Base-by-base conservation (phyloP, 2,113 vertebrate genomes). In the Scytalopus superciliaris region DNA sequence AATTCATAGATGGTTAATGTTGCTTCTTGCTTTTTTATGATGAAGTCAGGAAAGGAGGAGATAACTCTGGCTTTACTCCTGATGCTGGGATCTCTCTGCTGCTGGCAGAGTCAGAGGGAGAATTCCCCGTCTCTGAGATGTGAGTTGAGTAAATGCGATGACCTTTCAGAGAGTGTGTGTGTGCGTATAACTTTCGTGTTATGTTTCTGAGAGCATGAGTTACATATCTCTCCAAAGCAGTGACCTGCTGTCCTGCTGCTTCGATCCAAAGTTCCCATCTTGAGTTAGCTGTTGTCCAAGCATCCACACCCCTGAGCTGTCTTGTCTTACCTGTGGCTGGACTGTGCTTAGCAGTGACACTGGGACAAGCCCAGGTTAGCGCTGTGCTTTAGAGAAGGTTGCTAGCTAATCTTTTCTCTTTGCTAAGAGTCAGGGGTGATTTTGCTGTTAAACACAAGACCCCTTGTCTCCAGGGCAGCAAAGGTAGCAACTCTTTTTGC, bases 131-230 rank as follows among this genome's bases (percentile, higher is more conserved):
- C 84, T 85, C 90, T 75, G 90, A 90, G 88, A 42, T 45, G 83
- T 33, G 82, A 89, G 91, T 78, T 60, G 80, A 57, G 88, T 95
- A 84, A 89, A 86, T 77, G 66, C 0, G 6, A 39, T 95, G 95
- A 96, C 90, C 85, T 95, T 92, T 95, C n/a, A 67, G 76, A 52
- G 93, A 78, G 74, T 21, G 33, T 6, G 40, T 33, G 31, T 66
- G 63, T 33, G 42, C 24, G 3, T 90, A 33, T 83, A 59, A 62
- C 69, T 75, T 88, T 63, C 0, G 3, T 5, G 7, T 86, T 84
- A n/a, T 8, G 85, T 81, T 92, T 72, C 78, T 49, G 79, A 50
- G 70, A 81, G 83, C 44, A 16, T 12, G 87, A 66, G 88, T 85
- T 94, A 31, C 31, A 3, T 40, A 17, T 16, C 39, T 72, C 35